Evolutionary conservation across 1,140 invertebrate species (phyloP).

Genomic region (Eciton burchellii): DNA sequence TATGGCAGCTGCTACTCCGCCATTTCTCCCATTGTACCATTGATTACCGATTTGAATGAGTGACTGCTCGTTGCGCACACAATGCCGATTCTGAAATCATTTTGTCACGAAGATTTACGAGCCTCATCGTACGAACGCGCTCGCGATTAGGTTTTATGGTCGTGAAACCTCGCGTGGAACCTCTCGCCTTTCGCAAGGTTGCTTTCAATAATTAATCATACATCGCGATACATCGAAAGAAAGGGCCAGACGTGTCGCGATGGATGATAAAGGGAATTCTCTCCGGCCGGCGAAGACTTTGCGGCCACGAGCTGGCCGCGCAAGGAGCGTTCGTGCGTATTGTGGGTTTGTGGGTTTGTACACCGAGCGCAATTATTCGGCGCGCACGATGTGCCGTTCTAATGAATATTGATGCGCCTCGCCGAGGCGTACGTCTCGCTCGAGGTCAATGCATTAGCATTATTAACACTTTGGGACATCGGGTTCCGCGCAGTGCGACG

Average conservation of each 20-base stretch:
- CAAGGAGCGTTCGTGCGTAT: constrained; percentile 29
- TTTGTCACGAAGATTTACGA: constrained; percentile 25
- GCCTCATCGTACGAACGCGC: constrained; percentile 1
- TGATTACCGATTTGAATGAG: neutral
- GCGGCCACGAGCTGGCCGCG: constrained; percentile 12
- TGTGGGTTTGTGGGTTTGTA: constrained; percentile 71
- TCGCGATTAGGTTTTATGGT: neutral
- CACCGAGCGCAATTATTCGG: constrained; percentile 70
- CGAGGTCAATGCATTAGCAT: constrained; percentile 80
- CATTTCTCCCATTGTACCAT: neutral
- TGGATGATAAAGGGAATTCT: constrained; percentile 9
- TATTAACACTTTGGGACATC: constrained; percentile 76
- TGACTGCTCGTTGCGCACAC: neutral
- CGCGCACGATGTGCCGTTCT: constrained; percentile 65
- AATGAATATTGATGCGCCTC: constrained; percentile 80
- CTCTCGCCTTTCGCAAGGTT: neutral
- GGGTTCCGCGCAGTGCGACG: constrained; percentile 4
- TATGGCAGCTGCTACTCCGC: neutral
- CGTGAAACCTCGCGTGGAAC: neutral
- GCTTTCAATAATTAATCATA: constrained; percentile 34
- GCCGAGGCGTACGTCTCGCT: constrained; percentile 53
- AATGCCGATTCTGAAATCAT: neutral
- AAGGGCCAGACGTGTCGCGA: constrained; percentile 40
- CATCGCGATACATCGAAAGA: neutral
- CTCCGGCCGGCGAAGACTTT: constrained; percentile 17